These are phyloP conservation scores for Himalopsyche kuldschensis DNA, from an alignment of 2,888 invertebrate genomes.

Conservation along the genomic window DNA sequence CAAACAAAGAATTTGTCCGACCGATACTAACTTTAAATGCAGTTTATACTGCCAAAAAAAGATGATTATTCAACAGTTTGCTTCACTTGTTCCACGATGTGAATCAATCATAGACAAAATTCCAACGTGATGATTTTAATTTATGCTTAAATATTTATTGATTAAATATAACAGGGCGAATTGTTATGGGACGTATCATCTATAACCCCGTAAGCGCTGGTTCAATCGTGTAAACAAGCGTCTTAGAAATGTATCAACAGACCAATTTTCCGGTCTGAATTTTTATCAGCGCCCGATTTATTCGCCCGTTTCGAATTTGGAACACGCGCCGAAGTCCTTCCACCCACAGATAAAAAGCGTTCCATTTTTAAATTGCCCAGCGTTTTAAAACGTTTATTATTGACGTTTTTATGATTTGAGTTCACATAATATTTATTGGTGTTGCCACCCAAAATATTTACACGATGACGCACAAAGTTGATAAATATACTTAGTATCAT, in stretches of 20 bases:
- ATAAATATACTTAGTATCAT: too few species aligned
- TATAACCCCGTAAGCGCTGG: background rate
- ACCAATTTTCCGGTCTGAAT: constrained; percentile 16
- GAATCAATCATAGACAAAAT: too few species aligned
- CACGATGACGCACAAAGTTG: background rate
- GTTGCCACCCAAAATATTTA: background rate
- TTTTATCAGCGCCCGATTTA: constrained; percentile 32
- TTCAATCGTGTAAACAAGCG: constrained; percentile 25
- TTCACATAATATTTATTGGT: background rate
- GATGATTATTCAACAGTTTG: too few species aligned
- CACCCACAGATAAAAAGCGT: background rate
- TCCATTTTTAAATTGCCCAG: background rate
- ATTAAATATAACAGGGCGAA: background rate
- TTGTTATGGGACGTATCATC: background rate
- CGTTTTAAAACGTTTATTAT: background rate
- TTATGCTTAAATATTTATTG: too few species aligned
- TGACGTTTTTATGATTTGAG: background rate
- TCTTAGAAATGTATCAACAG: constrained; percentile 23
- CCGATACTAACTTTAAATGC: too few species aligned
- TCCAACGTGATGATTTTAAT: too few species aligned
- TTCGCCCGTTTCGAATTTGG: constrained; percentile 20
- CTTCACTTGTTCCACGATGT: too few species aligned
- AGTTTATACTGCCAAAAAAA: too few species aligned
- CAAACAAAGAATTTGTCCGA: too few species aligned
- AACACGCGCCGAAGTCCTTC: constrained; percentile 7